Evolutionary conservation across 2,113 vertebrate species (phyloP), one percentile per base, ranked within the genome.

Genomic region (Gallinago media): DNA sequence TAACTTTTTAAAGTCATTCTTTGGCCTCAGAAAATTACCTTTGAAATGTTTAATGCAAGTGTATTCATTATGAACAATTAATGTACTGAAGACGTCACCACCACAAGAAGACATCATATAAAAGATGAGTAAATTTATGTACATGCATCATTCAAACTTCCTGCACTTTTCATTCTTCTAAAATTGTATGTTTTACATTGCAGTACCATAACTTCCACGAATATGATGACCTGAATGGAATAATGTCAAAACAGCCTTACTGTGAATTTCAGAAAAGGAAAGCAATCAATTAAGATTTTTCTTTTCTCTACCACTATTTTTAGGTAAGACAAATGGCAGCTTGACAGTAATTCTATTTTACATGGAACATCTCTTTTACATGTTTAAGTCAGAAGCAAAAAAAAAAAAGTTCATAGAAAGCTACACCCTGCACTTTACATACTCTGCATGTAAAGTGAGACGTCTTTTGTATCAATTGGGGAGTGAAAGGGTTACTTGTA

Each of bases 51-150:
- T 97, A 92, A 78, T 76, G 92, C 83, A 96, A 97, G 46, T 94
- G 56, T 94, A 96, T 94, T 97, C 95, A 97, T 97, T 96, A 97
- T 74, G 92, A 97, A 96, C 96, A 97, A 98, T 92, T 97, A 97
- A 96, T 75, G 87, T 91, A 93, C 97, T 88, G 89, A 96, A 97
- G 97, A 97, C 36, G 23, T 93, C 96, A 96, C 76, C 68, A 97
- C 78, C 83, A 96, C 71, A 86, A 92, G 94, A 94, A 89, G 38
- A 59, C 76, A 91, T 87, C 93, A 75, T 67, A 92, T 78, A 95
- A 89, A 93, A 88, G 76, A 91, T 70, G 56, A 94, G 50, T 95
- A 79, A 89, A 76, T 96, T 96, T 61, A 81, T 38, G 47, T 78
- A 77, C 47, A 67, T 10, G 3, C 56, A 85, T 91, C 77, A 88